Base-by-base conservation (phyloP, 2,113 vertebrate species). In the Electrona antarctica region DNA sequence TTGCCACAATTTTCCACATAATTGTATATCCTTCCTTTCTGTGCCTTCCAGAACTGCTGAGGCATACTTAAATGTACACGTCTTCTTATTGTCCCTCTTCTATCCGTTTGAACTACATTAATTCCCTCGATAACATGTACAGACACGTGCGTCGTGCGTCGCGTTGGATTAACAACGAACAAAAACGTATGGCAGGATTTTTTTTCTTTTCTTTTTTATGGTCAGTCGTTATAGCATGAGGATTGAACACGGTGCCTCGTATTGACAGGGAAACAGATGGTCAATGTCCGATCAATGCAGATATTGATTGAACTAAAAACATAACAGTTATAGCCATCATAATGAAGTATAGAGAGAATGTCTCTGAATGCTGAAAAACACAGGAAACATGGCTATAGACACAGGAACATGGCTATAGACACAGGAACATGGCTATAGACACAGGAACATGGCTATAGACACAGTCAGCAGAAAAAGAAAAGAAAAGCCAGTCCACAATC, bases 281-380 rank as follows among this genome's bases (percentile, higher is more conserved):
- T 15, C 60, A 41, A 48, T 65, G 65, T 33, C 21, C 8, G 14
- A 74, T 80, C 73, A 45, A 74, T 64, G 58, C 58, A 2, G 13
- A 3, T 56, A 76, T 58, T 8, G 60, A 65, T 13, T 6, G 14
- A 69, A 72, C 29, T 46, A 21, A 76, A 50, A 33, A 49, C 6
- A 64, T 21, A 50, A 49, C 12, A 47, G 59, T 6, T 46, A 21
- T 21, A 62, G 59, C 59, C 59, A 14, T 60, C 29, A 12, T 12
- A 11, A 13, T 47, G 7, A 47, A 14, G 14, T 15, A 62, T 1
- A 6, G 51, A 54, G 11, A n/a, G 12, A 54, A 54, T 13, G 52
- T 6, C 52, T 54, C 12, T 4, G 52, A 54, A 14, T 54, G 13
- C 52, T 54, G 52, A 59, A 59, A 11, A 59, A 59, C n/a, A n/a